These are phyloP conservation scores for Malurus cyaneus DNA, from an alignment of 2,113 vertebrate genomes.

Conservation along the genomic window DNA sequence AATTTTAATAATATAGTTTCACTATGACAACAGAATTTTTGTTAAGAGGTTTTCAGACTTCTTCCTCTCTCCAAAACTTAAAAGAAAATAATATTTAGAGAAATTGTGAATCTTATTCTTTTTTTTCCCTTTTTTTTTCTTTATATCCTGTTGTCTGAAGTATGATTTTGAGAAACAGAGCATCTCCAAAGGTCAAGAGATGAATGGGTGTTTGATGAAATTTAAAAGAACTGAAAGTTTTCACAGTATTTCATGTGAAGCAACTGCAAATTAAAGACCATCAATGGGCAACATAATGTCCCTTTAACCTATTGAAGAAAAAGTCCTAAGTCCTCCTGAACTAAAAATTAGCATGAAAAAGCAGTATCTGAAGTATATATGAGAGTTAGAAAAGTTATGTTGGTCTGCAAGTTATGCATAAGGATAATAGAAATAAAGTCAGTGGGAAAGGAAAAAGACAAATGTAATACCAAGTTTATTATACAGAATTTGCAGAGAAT, in stretches of 20 bases:
- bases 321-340: neutral
- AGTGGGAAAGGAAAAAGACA: neutral
- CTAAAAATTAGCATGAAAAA: neutral
- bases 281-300: neutral
- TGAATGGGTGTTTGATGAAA: neutral
- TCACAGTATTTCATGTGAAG: neutral
- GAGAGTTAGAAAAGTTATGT: neutral
- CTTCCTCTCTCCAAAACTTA: neutral
- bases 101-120: neutral
- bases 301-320: neutral
- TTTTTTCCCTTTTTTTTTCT: neutral
- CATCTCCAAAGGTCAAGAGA: neutral
- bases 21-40: neutral
- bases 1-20: neutral
- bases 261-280: neutral
- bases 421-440: neutral
- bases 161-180: neutral
- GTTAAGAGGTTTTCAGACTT: neutral
- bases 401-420: neutral
- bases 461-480: neutral
- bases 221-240: neutral
- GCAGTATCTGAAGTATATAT: neutral
- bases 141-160: neutral
- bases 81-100: neutral
- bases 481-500: neutral